Percentiles rank a stretch among this genome's conserved stretches.
Conservation (phyloP, 2,888 invertebrate species). For the Therioaphis trifolii region DNA sequence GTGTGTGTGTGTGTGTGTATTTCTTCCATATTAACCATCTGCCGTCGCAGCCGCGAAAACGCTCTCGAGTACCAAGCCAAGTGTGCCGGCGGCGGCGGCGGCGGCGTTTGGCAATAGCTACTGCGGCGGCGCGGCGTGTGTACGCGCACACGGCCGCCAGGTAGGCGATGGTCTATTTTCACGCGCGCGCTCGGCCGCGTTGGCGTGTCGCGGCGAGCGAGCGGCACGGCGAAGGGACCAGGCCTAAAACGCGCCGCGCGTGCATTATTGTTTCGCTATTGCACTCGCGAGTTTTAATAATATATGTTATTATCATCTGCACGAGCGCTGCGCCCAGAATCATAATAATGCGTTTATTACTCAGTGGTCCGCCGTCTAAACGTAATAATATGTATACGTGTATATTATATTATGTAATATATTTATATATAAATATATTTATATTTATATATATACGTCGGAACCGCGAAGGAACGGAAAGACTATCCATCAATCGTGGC, state of each 20-base stretch:
- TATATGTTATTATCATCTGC: background rate
- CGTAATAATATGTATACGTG: too few species aligned
- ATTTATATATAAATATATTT: too few species aligned
- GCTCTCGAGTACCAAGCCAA: background rate
- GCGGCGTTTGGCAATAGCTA: constrained; percentile 31
- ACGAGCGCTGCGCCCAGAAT: background rate
- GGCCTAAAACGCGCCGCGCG: background rate
- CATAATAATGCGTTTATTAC: background rate
- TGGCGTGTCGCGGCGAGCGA: background rate
- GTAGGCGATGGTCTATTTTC: constrained; percentile 54
- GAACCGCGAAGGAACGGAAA: too few species aligned
- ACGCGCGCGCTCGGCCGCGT: background rate
- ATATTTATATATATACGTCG: too few species aligned
- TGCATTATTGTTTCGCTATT: background rate
- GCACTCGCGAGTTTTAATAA: background rate
- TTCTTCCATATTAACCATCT: background rate
- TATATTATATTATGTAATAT: background rate
- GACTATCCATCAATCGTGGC: too few species aligned
- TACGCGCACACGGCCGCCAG: background rate
- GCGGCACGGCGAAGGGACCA: background rate
- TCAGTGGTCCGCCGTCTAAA: background rate
- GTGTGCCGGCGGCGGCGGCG: background rate
- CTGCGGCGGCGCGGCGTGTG: background rate
- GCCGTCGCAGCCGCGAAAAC: background rate
- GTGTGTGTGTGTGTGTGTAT: too few species aligned